These are phyloP conservation scores for Notothenia rossii DNA, from an alignment of 2,113 vertebrate genomes.

Conservation along the genomic window DNA sequence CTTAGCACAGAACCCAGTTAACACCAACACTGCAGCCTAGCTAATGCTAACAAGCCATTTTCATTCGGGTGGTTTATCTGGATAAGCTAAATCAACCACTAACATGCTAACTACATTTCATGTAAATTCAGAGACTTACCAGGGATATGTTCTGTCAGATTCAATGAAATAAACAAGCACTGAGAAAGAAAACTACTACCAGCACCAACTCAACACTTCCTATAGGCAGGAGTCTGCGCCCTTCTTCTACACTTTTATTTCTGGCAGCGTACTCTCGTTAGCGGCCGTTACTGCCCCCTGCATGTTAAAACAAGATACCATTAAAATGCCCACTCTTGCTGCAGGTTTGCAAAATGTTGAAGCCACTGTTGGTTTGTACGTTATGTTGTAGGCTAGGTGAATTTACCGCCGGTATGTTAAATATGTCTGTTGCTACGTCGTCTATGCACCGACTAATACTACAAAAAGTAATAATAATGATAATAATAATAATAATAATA, in stretches of 20 bases:
- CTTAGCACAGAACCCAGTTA: neutral
- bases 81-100: too few species aligned
- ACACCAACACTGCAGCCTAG: neutral
- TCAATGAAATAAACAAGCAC: neutral
- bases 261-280: neutral
- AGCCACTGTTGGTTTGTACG: too few species aligned
- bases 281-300: neutral
- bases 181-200: neutral
- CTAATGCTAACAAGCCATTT: neutral
- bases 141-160: neutral
- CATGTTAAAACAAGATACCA: neutral
- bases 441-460: too few species aligned
- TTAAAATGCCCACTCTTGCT: neutral
- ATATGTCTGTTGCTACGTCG: too few species aligned
- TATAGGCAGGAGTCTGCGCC: neutral
- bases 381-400: too few species aligned
- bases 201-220: neutral
- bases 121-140: neutral
- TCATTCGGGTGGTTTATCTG: neutral
- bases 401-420: too few species aligned
- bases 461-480: too few species aligned
- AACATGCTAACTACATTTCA: neutral
- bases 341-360: too few species aligned
- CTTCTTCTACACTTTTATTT: slow-evolving; percentile 13
- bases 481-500: too few species aligned